A percentile compares a stretch with the other conserved stretches of the same genome.
Evolutionary conservation across 2,797 vertebrate genomes (phyloP).

Genomic region (Melanotaenia trifasciata): DNA sequence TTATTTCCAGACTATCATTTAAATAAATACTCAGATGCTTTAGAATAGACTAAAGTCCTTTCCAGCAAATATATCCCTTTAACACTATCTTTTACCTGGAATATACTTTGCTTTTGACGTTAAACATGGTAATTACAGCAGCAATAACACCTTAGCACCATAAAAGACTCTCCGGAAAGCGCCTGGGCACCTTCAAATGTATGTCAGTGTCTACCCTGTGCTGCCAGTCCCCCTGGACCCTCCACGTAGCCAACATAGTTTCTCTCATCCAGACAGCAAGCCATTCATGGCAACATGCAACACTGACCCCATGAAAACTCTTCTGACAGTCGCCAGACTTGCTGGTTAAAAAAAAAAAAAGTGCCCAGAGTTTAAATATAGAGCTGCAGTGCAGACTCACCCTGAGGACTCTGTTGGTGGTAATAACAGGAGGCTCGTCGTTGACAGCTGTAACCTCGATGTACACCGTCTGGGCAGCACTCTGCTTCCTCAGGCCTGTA

Average conservation of each 20-base stretch:
- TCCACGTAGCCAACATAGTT: slow-evolving; percentile 74
- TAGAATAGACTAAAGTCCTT: slow-evolving; percentile 29
- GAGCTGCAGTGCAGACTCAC: slow-evolving; percentile 81
- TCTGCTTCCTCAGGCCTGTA: slow-evolving; percentile 88
- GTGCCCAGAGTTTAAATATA: slow-evolving; percentile 69
- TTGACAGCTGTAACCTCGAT: slow-evolving; percentile 88
- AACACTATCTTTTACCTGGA: slow-evolving; percentile 5
- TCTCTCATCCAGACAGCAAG: slow-evolving; percentile 38
- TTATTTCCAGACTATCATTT: slow-evolving; percentile 37
- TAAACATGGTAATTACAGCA: slow-evolving; percentile 1
- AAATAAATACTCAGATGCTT: slow-evolving; percentile 31
- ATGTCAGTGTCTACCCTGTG: slow-evolving; percentile 33
- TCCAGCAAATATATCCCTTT: slow-evolving; percentile 10
- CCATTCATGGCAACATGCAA: slow-evolving; percentile 54
- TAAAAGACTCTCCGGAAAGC: slow-evolving; percentile 17
- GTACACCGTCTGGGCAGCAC: slow-evolving; percentile 83
- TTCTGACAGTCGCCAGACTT: slow-evolving; percentile 64
- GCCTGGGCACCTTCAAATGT: slow-evolving; percentile 23
- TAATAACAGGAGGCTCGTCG: slow-evolving; percentile 89
- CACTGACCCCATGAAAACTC: slow-evolving; percentile 57
- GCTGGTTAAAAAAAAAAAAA: slow-evolving; percentile 54
- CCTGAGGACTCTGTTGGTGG: slow-evolving; percentile 88
- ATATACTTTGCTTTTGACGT: slow-evolving; percentile 33
- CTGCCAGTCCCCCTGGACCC: slow-evolving; percentile 40
- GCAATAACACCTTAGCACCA: slow-evolving; percentile 14